Evolutionary conservation across 2,797 vertebrate genomes (phyloP).

Genomic region (Neosilurus hyrtlii): DNA sequence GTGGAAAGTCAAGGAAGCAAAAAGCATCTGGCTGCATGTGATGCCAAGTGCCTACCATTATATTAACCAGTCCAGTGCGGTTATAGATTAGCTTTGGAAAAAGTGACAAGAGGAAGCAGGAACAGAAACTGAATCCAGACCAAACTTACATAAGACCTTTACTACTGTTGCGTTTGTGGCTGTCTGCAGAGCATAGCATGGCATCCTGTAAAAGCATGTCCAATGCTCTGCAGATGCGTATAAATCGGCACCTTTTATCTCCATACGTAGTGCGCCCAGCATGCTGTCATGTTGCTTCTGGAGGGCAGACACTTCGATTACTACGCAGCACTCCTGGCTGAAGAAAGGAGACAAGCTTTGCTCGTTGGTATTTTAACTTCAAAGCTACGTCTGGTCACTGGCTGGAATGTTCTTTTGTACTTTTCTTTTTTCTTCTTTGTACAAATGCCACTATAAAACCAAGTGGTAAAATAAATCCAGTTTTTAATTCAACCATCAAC

Average conservation of each 20-base stretch:
- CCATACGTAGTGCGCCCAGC: conserved; percentile 34
- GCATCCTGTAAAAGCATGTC: conserved; percentile 43
- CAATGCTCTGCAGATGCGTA: conserved; percentile 63
- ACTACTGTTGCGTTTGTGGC: conserved; percentile 48
- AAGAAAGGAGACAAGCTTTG: background rate
- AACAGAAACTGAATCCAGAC: conserved; percentile 52
- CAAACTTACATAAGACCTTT: conserved; percentile 65
- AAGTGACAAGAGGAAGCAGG: conserved; percentile 62
- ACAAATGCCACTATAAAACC: background rate
- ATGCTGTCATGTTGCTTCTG: conserved; percentile 23
- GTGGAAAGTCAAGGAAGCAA: conserved; percentile 64
- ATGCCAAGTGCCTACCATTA: conserved; percentile 61
- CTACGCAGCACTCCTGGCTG: background rate
- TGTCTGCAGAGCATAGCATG: conserved; percentile 46
- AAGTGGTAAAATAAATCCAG: background rate
- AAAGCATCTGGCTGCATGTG: conserved; percentile 59
- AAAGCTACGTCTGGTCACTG: background rate
- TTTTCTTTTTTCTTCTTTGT: background rate
- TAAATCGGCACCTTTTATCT: conserved; percentile 56
- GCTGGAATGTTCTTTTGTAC: background rate
- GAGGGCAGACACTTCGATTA: conserved; percentile 17
- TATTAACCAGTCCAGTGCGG: conserved; percentile 56
- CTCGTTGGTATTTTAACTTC: conserved; percentile 13
- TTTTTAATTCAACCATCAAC: background rate
- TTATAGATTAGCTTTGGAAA: conserved; percentile 69